Evolutionary conservation across 2,797 vertebrate genomes (phyloP), one percentile per base, ranked within the genome.

Genomic region (Gobionotothen gibberifrons): DNA sequence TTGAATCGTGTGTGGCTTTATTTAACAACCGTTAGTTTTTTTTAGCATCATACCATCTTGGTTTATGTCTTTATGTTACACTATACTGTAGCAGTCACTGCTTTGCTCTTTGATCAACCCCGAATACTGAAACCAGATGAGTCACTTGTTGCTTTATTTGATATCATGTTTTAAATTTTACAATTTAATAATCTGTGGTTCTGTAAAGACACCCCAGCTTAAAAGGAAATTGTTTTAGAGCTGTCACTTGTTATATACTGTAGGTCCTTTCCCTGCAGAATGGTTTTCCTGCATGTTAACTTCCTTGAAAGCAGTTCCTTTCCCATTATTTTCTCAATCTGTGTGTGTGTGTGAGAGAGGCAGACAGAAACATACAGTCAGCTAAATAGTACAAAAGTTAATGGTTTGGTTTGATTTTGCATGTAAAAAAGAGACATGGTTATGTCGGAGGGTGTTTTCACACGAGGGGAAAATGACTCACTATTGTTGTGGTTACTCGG

Each of bases 391-490:
- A 40, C 1, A 6, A 46, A 26, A n/a, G 4, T 36, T 36, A 6
- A 2, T 6, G 32, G 32, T 36, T 32, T 32, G 29, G 29, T 32
- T 36, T 36, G 32, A 36, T 36, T 36, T 9, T 36, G 32, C 32
- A 36, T 36, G 32, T 36, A 9, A 7, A 36, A 36, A 9, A 36
- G 32, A 6, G 32, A 36, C 40, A 13, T 48, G 66, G 44, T 67
- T n/a, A 43, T 63, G 58, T 32, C 7, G 46, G 75, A 74, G 78
- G 69, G 58, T 10, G 54, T 49, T 17, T 73, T 61, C 43, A 56
- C 47, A 9, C 21, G 67, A 69, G 59, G 68, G 62, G 42, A 71
- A 69, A 60, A 74, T 90, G 87, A 89, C 76, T 91, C 89, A 87
- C 74, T 62, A 42, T 39, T 90, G 82, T 84, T 88, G 68, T 80